Evolutionary conservation across 2,888 invertebrate genomes (phyloP).

Genomic region (Mongoloraphidia duomilia): DNA sequence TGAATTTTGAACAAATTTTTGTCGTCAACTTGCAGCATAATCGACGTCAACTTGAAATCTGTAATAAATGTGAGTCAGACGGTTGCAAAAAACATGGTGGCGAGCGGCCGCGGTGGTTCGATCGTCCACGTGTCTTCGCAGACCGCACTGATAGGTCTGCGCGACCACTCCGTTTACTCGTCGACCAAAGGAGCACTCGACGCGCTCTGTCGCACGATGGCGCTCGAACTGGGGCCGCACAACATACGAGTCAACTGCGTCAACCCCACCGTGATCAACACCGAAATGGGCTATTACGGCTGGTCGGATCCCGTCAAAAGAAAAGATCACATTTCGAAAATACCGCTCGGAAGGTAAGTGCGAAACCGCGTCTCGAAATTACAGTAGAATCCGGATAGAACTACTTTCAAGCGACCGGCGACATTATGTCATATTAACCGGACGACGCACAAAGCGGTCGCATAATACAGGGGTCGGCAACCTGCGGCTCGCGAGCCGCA

Average conservation of each 20-base stretch:
- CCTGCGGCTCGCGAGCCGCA: no score
- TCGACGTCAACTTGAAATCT: slow-evolving; percentile 67
- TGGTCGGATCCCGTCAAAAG: slow-evolving; percentile 67
- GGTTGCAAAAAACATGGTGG: slow-evolving; percentile 53
- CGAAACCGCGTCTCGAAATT: background rate
- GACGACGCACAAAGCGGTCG: no score
- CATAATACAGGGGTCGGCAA: no score
- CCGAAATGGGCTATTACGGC: slow-evolving; percentile 64
- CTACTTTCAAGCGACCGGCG: no score
- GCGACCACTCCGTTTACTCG: slow-evolving; percentile 62
- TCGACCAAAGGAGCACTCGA: slow-evolving; percentile 78
- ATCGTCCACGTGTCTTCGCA: slow-evolving; percentile 82
- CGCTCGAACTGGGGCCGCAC: slow-evolving; percentile 65
- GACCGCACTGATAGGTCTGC: slow-evolving; percentile 54
- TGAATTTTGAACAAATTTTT: no score
- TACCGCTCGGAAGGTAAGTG: slow-evolving; percentile 42
- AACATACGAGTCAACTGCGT: slow-evolving; percentile 78
- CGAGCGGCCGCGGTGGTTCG: slow-evolving; percentile 48
- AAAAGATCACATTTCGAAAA: slow-evolving; percentile 52
- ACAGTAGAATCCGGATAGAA: no score
- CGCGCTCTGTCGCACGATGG: slow-evolving; percentile 62
- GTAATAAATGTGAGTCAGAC: slow-evolving; percentile 70
- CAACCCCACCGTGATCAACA: slow-evolving; percentile 81
- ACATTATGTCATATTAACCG: no score
- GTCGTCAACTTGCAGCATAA: background rate